These are phyloP conservation scores for Eira barbara DNA, from an alignment of 2,113 vertebrate species.

Conservation along the genomic window DNA sequence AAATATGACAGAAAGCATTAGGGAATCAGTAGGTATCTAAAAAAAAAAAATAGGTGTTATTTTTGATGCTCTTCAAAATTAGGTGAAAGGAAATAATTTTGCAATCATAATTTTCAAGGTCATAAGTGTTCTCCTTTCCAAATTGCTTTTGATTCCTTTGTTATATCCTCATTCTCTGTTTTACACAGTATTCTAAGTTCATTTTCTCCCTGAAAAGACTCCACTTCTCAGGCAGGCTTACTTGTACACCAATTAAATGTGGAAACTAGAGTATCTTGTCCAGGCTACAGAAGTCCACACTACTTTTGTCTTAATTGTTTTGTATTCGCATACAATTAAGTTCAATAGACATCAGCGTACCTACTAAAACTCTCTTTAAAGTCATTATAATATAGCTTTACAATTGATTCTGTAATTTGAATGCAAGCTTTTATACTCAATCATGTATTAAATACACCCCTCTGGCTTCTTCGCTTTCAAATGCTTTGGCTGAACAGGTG, in stretches of 20 bases:
- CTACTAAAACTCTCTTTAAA: conserved; percentile 21
- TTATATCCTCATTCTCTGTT: neutral
- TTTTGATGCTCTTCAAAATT: neutral
- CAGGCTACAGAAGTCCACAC: neutral
- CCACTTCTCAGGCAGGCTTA: neutral
- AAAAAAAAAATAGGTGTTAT: neutral
- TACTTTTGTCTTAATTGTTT: conserved; percentile 41
- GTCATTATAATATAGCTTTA: neutral
- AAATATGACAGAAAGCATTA: neutral
- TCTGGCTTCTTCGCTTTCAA: neutral
- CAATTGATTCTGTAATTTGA: conserved; percentile 22
- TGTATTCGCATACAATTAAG: neutral
- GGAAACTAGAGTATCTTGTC: neutral
- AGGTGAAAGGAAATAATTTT: neutral
- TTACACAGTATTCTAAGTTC: neutral
- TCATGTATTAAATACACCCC: neutral
- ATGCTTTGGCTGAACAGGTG: neutral
- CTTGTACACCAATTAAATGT: neutral
- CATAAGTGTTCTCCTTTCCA: neutral
- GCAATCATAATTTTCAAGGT: neutral
- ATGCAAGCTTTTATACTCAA: conserved; percentile 17
- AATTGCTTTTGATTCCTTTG: neutral
- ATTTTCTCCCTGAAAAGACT: neutral
- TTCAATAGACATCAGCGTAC: neutral
- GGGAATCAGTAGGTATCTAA: neutral